Evolutionary conservation across 2,888 invertebrate species (phyloP), one percentile per base, ranked within the genome.

Genomic region (Glaucopsyche alexis): DNA sequence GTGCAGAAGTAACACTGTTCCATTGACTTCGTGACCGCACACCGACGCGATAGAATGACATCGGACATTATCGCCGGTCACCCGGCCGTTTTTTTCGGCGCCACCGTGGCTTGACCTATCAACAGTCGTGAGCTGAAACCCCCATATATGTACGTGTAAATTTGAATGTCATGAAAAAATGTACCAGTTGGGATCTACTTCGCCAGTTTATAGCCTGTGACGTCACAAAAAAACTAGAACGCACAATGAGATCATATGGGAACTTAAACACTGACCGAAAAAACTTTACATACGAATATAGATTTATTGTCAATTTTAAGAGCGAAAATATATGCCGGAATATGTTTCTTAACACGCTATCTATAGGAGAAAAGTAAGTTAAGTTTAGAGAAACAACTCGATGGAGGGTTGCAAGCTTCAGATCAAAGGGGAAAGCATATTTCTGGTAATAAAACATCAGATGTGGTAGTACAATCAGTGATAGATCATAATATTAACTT

Each of bases 361-460:
- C 29, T 49, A 70, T 70, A 29, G 47, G 49, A 29, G 70, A 47
- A 29, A 50, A 47, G 16, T 67, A 49, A 19, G 50, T 6, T 47
- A 5, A 49, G 19, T 70, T 16, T 49, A 4, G 29, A 49, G 13
- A 70, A 70, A 70, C 14, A n/a, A 16, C 42, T 42, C 16, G 16
- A 40, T 14, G 42, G 42, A 13, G 67, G 67, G n/a, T 67, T 67
- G 7, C 16, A 16, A 7, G 42, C 40, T 14, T n/a, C 40, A 42
- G 67, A 67, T 16, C 40, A 16, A 11, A 40, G 45, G 16, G 67
- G 45, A 67, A 67, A 42, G 16, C 67, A 67, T 67, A 40, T 16
- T 9, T 47, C 45, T 14, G n/a, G n/a, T 67, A 67, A 67, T 67
- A 67, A 67, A 67, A n/a, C 67, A 11, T 49, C 49, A 49, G 49